Percentiles rank a stretch among this genome's conserved stretches.
phyloP scores from a whole-genome alignment of 1,140 invertebrate genomes.

The Watersipora subatra region DNA sequence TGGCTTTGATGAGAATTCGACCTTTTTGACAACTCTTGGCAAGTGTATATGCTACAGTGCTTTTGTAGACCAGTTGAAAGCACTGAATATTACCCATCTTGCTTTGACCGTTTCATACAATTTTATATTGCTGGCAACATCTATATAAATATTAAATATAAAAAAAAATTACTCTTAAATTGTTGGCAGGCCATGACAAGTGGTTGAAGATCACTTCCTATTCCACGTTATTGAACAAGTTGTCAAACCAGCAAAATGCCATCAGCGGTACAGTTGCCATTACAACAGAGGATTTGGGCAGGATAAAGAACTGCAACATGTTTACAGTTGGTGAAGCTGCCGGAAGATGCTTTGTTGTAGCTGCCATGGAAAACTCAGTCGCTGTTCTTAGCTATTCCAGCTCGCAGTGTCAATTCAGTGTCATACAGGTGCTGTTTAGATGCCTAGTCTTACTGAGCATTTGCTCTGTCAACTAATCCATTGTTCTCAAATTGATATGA shows the following conservation, averaged over 20 bases:
- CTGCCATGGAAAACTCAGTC: background rate
- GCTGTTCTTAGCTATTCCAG: background rate
- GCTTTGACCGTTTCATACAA: too few relatives aligned
- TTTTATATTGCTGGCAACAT: too few relatives aligned
- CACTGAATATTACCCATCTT: too few relatives aligned
- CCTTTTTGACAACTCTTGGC: too few relatives aligned
- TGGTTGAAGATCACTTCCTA: background rate
- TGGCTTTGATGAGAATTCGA: too few relatives aligned
- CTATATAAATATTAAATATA: too few relatives aligned
- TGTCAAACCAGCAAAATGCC: background rate
- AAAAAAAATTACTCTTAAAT: too few relatives aligned
- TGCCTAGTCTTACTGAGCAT: too few relatives aligned
- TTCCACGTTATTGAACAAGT: background rate
- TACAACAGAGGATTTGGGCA: background rate
- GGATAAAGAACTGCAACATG: background rate
- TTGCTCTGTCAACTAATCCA: too few relatives aligned
- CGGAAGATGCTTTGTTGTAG: background rate
- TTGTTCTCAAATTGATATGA: too few relatives aligned
- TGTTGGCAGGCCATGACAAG: background rate
- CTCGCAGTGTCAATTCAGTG: background rate
- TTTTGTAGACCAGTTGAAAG: too few relatives aligned
- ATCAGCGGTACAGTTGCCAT: conserved; percentile 1
- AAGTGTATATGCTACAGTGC: too few relatives aligned
- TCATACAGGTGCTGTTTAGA: background rate
- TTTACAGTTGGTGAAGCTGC: background rate